phyloP scores from a whole-genome alignment of 2,797 vertebrate species.

The Acipenser oxyrinchus region DNA sequence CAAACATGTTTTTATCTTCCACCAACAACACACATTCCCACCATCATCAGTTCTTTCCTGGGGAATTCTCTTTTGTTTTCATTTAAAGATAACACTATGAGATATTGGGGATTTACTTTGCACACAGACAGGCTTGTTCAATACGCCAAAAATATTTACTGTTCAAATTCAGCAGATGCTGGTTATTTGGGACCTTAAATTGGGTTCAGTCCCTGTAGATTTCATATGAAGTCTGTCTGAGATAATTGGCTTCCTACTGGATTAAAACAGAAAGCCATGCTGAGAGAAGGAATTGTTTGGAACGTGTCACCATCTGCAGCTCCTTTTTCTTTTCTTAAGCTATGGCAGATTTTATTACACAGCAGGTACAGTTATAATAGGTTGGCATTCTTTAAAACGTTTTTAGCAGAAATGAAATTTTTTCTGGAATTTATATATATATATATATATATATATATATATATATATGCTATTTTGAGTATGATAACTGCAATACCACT shows the following conservation, averaged over 20 bases:
- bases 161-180: slow-evolving; percentile 34
- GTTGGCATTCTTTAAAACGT: slow-evolving; percentile 4
- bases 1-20: too few species aligned
- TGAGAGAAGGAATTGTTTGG: slow-evolving; percentile 45
- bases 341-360: slow-evolving; percentile 46
- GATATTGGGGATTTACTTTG: too few species aligned
- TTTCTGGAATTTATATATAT: too few species aligned
- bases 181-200: slow-evolving; percentile 30
- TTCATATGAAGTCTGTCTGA: slow-evolving; percentile 56
- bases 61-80: too few species aligned
- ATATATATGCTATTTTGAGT: too few species aligned
- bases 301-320: slow-evolving; percentile 51
- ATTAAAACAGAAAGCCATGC: slow-evolving; percentile 54
- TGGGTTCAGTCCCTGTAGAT: slow-evolving; percentile 30
- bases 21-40: too few species aligned
- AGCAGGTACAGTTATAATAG: slow-evolving; percentile 25
- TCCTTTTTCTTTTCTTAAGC: slow-evolving; percentile 21
- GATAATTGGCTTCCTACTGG: slow-evolving; percentile 56
- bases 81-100: too few species aligned
- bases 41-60: too few species aligned
- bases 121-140: slow-evolving; percentile 21
- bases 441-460: too few species aligned
- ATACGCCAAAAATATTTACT: slow-evolving; percentile 35
- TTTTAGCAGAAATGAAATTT: too few species aligned
- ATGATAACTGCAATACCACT: too few species aligned